Conservation (phyloP, 2,113 vertebrate species). For the Actenoides hombroni region DNA sequence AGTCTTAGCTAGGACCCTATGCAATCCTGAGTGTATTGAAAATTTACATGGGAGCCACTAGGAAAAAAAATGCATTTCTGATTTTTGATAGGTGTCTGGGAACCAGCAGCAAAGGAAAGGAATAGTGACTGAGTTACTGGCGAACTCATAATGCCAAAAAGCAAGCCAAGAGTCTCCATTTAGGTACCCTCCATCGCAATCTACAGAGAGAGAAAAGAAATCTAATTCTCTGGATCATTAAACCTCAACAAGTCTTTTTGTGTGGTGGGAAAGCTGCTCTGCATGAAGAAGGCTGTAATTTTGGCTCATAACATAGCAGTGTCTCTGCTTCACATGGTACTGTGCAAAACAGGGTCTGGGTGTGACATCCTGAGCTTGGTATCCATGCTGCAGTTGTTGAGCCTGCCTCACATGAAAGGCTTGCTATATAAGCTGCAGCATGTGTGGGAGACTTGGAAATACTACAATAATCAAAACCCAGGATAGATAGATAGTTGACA, state of each 20-base stretch:
- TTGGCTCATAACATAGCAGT: not conserved
- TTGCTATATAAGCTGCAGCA: accelerated
- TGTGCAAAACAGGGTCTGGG: not conserved
- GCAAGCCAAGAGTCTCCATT: not conserved
- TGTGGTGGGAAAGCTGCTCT: not conserved
- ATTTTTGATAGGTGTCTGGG: not conserved
- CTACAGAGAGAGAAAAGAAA: not conserved
- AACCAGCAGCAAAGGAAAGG: not conserved
- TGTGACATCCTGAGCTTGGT: not conserved
- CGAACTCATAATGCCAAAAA: not conserved
- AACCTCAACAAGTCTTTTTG: not conserved
- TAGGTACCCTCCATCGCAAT: not conserved
- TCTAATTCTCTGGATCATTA: accelerated
- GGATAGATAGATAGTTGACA: not conserved
- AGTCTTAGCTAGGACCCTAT: not conserved
- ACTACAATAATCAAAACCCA: not conserved
- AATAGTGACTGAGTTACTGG: not conserved
- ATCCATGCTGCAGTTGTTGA: not conserved
- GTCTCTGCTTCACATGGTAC: not conserved
- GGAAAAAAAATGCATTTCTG: not conserved
- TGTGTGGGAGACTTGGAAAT: not conserved
- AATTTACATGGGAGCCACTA: not conserved
- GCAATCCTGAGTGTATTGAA: not conserved
- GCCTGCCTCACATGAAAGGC: not conserved
- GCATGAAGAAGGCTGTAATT: not conserved